phyloP scores from a whole-genome alignment of 2,797 vertebrate genomes.

The Clarias fuscus region DNA sequence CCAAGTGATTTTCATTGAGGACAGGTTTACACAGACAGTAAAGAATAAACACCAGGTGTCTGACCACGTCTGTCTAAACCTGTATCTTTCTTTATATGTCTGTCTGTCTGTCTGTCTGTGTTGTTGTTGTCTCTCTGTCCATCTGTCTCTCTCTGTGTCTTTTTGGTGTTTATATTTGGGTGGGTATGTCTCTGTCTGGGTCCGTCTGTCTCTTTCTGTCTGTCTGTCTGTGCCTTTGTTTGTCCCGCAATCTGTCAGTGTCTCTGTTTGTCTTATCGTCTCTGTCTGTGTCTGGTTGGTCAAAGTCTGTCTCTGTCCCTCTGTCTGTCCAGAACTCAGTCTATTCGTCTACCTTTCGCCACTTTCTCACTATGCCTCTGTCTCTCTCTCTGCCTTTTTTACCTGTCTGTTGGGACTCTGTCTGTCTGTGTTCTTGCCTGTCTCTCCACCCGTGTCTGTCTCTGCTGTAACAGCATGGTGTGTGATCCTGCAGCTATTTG shows the following conservation, averaged over 20 bases:
- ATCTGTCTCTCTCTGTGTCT: neutral
- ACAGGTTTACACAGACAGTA: neutral
- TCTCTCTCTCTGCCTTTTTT: neutral
- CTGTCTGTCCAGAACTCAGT: neutral
- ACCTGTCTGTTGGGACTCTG: neutral
- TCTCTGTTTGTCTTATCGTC: neutral
- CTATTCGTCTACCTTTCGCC: neutral
- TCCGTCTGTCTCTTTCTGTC: neutral
- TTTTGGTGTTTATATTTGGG: neutral
- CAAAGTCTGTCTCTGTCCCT: neutral
- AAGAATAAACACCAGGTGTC: too few species aligned
- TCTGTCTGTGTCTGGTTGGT: neutral
- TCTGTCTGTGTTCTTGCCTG: neutral
- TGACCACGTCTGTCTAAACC: too few species aligned
- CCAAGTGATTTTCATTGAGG: neutral
- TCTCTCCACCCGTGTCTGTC: neutral
- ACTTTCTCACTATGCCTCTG: neutral
- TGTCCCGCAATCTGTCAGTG: neutral
- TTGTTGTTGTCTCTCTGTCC: neutral
- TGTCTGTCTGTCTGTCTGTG: neutral
- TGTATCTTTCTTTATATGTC: too few species aligned
- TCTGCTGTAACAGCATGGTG: neutral
- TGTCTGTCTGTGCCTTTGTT: neutral
- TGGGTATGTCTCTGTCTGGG: neutral
- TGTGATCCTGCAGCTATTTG: too few species aligned